phyloP scores from a whole-genome alignment of 2,797 vertebrate genomes.

The Pagetopsis macropterus region DNA sequence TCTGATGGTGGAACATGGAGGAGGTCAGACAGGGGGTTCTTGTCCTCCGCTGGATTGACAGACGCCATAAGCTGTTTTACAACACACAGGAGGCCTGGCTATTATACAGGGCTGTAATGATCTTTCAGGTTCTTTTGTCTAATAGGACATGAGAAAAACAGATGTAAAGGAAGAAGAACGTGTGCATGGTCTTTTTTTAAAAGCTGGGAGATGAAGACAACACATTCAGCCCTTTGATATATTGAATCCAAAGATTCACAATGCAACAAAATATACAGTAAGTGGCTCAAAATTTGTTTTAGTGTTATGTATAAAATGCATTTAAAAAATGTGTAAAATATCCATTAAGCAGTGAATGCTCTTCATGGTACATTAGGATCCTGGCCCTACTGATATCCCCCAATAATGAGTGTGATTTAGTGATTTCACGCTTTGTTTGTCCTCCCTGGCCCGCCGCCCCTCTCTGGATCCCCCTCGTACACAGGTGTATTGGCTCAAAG shows the following conservation, averaged over 20 bases:
- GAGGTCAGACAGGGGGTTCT: slow-evolving; percentile 65
- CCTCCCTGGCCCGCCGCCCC: slow-evolving; percentile 76
- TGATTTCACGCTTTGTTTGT: slow-evolving; percentile 87
- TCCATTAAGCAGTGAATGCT: slow-evolving; percentile 83
- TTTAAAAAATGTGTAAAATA: slow-evolving; percentile 77
- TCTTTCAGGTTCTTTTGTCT: slow-evolving; percentile 48
- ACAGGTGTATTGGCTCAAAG: slow-evolving; percentile 83
- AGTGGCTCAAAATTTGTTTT: slow-evolving; percentile 63
- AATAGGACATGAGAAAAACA: slow-evolving; percentile 23
- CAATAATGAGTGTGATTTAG: slow-evolving; percentile 86
- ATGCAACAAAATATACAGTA: slow-evolving; percentile 51
- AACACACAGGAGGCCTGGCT: slow-evolving; percentile 29
- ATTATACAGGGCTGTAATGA: slow-evolving; percentile 18
- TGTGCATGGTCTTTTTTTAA: not conserved
- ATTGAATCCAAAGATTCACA: slow-evolving; percentile 37
- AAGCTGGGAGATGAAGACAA: not conserved
- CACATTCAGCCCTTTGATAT: not conserved
- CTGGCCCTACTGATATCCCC: slow-evolving; percentile 79
- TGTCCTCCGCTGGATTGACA: slow-evolving; percentile 58
- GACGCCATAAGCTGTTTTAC: slow-evolving; percentile 68
- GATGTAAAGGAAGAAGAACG: not conserved
- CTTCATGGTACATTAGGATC: slow-evolving; percentile 84
- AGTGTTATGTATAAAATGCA: slow-evolving; percentile 75
- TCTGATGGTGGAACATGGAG: slow-evolving; percentile 76
- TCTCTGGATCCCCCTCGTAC: slow-evolving; percentile 74